These are phyloP conservation scores for Apis laboriosa DNA, from an alignment of 1,140 invertebrate genomes.

Conservation along the genomic window DNA sequence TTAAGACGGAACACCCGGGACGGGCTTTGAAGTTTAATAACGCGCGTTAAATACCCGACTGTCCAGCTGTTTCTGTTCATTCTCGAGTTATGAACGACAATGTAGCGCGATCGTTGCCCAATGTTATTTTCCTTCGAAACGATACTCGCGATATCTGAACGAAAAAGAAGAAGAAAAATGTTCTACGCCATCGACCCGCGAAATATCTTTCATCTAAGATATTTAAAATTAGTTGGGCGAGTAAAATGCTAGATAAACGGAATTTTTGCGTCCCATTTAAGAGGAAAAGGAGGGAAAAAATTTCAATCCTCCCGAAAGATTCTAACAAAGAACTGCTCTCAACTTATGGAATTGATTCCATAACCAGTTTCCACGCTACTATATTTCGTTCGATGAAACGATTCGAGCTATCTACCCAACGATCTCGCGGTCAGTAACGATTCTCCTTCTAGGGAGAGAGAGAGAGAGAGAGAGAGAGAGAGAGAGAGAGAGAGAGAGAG, in stretches of 20 bases:
- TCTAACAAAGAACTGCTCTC: not conserved
- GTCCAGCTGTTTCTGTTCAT: conserved; percentile 16
- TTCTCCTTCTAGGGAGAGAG: no score
- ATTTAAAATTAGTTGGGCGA: not conserved
- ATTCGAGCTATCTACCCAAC: not conserved
- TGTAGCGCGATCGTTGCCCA: not conserved
- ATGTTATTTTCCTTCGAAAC: not conserved
- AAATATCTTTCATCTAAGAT: no score
- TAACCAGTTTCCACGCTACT: not conserved
- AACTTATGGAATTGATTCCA: conserved; percentile 3
- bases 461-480: no score
- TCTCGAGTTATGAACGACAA: conserved; percentile 5
- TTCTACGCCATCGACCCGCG: no score
- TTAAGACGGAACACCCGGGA: not conserved
- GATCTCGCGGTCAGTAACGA: conserved; percentile 19
- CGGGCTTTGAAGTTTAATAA: conserved; percentile 35
- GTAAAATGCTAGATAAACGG: no score
- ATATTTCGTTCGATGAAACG: not conserved
- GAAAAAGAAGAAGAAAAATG: no score
- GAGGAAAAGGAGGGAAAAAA: no score
- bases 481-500: not conserved
- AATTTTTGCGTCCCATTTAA: no score
- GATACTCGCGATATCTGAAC: not conserved
- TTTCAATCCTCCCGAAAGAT: not conserved
- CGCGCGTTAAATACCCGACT: conserved; percentile 16